Evolutionary conservation across 2,113 vertebrate species (phyloP).

Genomic region (Sitta europaea): DNA sequence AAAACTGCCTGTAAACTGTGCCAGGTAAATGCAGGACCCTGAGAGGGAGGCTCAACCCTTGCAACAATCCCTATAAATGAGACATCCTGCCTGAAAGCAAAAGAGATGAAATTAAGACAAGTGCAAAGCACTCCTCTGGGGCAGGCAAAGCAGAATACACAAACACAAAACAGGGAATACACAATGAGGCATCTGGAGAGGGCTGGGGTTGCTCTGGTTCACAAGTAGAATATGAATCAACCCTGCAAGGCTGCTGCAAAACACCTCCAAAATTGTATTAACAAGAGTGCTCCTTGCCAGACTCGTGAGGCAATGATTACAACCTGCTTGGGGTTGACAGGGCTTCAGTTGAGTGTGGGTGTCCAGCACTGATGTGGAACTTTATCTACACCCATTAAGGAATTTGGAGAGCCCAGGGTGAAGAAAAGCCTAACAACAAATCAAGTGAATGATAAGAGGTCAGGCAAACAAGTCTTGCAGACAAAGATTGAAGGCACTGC

Average conservation of each 20-base stretch:
- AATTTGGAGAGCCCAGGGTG: not conserved
- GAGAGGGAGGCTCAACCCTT: not conserved
- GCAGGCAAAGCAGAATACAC: constrained; percentile 7
- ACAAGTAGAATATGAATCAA: constrained; percentile 42
- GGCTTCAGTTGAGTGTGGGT: not conserved
- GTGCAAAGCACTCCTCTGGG: constrained; percentile 13
- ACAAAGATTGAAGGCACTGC: not conserved
- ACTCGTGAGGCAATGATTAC: not conserved
- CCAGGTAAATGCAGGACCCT: not conserved
- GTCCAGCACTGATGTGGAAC: not conserved
- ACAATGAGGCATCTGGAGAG: constrained; percentile 23
- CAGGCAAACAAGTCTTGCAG: not conserved
- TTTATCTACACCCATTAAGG: not conserved
- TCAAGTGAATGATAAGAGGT: not conserved
- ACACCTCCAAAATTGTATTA: not conserved
- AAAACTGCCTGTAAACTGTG: not conserved
- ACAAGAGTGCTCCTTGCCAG: not conserved
- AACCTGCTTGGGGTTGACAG: not conserved
- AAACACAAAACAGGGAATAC: not conserved
- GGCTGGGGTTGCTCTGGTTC: not conserved
- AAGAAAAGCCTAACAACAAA: not conserved
- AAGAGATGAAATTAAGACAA: constrained; percentile 56
- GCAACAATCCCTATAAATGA: constrained; percentile 1
- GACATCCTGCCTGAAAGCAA: constrained; percentile 9
- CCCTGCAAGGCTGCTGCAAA: not conserved